These are phyloP conservation scores for Pycnomerus fuliginosus DNA, from an alignment of 2,888 invertebrate genomes.

Conservation along the genomic window DNA sequence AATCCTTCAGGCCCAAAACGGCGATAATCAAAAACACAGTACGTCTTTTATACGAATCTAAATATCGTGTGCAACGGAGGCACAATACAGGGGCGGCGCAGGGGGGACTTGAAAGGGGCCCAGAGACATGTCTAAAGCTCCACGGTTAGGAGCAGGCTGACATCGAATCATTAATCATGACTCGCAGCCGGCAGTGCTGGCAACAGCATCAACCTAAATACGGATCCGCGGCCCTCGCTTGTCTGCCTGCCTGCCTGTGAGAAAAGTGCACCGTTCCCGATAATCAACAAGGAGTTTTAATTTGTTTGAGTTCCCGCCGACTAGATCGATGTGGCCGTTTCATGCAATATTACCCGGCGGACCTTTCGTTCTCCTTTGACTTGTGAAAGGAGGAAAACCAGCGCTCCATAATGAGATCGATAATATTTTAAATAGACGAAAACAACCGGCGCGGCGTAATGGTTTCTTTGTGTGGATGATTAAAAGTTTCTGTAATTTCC, in stretches of 20 bases:
- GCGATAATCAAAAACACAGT: slow-evolving; percentile 52
- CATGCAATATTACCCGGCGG: too few relatives aligned
- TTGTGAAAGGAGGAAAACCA: too few relatives aligned
- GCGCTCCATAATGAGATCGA: too few relatives aligned
- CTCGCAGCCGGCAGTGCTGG: slow-evolving; percentile 52
- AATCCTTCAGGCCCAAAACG: slow-evolving; percentile 51
- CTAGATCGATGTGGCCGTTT: too few relatives aligned
- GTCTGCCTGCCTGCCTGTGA: slow-evolving; percentile 36
- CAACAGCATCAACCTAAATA: slow-evolving; percentile 52
- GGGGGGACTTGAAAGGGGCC: slow-evolving; percentile 45
- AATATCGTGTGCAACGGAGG: slow-evolving; percentile 50
- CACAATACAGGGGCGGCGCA: slow-evolving; percentile 46
- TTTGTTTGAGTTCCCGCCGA: too few relatives aligned
- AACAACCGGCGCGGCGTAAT: too few relatives aligned
- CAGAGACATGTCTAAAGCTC: slow-evolving; percentile 54
- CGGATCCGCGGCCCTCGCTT: slow-evolving; percentile 45
- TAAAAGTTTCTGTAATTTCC: too few relatives aligned
- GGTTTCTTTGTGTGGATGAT: too few relatives aligned
- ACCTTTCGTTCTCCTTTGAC: too few relatives aligned
- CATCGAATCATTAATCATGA: slow-evolving; percentile 53
- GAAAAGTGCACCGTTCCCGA: slow-evolving; percentile 49
- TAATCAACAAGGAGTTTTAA: slow-evolving; percentile 50
- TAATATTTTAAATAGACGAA: too few relatives aligned
- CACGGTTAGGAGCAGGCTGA: slow-evolving; percentile 52
- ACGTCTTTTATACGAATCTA: slow-evolving; percentile 51